Conservation (phyloP, 1,140 invertebrate genomes). For the Drosophila grimshawi region DNA sequence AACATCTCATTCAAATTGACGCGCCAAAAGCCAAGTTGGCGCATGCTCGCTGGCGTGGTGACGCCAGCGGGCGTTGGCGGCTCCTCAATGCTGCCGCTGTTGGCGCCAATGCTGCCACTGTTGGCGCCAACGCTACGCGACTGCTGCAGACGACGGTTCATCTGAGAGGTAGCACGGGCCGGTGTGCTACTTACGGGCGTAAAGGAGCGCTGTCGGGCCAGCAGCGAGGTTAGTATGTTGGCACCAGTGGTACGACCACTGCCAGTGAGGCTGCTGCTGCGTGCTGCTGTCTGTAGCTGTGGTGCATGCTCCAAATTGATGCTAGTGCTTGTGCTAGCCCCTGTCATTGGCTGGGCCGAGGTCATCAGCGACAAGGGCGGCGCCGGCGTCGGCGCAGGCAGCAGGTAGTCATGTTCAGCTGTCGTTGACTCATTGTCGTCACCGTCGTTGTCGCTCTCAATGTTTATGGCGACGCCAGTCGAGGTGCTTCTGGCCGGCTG, state of each 20-base stretch:
- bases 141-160: slow-evolving; percentile 67
- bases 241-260: slow-evolving; percentile 25
- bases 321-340: slow-evolving; percentile 29
- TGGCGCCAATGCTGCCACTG: slow-evolving; percentile 41
- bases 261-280: slow-evolving; percentile 50
- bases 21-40: slow-evolving; percentile 69
- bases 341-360: slow-evolving; percentile 26
- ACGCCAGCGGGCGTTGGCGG: slow-evolving; percentile 7
- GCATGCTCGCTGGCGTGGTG: slow-evolving; percentile 29
- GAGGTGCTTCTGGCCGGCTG: slow-evolving; percentile 6
- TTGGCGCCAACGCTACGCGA: slow-evolving; percentile 59
- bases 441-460: slow-evolving; percentile 56
- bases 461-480: slow-evolving; percentile 54
- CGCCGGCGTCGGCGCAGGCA: slow-evolving; percentile 39
- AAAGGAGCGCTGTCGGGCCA: slow-evolving; percentile 64
- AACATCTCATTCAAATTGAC: slow-evolving; percentile 69
- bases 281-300: slow-evolving; percentile 7
- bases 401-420: slow-evolving; percentile 65
- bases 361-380: slow-evolving; percentile 34
- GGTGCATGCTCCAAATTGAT: slow-evolving; percentile 48
- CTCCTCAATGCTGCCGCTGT: slow-evolving; percentile 48
- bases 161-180: slow-evolving; percentile 36
- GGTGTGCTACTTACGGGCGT: slow-evolving; percentile 56
- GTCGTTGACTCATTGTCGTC: slow-evolving; percentile 75
- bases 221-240: slow-evolving; percentile 52